These are phyloP conservation scores for Fregata magnificens DNA, from an alignment of 2,113 vertebrate species.

Conservation along the genomic window DNA sequence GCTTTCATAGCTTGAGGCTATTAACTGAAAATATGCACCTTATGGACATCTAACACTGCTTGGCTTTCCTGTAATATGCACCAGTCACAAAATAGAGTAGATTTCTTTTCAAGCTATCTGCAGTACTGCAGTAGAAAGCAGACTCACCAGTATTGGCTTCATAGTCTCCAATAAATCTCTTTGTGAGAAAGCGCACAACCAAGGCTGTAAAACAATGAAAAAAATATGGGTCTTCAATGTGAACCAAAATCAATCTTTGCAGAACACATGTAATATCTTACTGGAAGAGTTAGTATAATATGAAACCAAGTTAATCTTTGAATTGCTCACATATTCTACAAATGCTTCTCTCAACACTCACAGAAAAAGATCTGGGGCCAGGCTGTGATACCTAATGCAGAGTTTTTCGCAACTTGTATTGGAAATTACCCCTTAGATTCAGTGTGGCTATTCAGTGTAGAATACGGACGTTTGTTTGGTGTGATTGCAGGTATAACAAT, in stretches of 20 bases:
- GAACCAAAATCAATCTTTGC: background rate
- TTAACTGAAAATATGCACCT: conserved; percentile 58
- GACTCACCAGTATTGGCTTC: conserved; percentile 90
- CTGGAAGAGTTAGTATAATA: background rate
- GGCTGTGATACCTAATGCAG: background rate
- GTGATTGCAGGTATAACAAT: background rate
- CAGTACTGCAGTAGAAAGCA: background rate
- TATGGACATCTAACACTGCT: conserved; percentile 25
- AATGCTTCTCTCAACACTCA: background rate
- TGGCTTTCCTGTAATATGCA: background rate
- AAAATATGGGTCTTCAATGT: background rate
- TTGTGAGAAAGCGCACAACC: conserved; percentile 89
- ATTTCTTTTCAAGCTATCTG: background rate
- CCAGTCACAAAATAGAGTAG: background rate
- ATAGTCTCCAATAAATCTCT: conserved; percentile 94
- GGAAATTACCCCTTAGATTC: background rate
- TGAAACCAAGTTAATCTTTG: background rate
- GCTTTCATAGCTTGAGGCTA: conserved; percentile 44
- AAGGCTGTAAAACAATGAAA: conserved; percentile 76
- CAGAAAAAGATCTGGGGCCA: background rate
- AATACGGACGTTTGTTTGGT: background rate
- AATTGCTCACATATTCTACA: background rate
- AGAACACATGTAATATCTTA: background rate
- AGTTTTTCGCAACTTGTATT: background rate
- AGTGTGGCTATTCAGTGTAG: background rate